Base-by-base conservation (phyloP, 2,888 invertebrate species). In the Pristionchus mayeri region DNA sequence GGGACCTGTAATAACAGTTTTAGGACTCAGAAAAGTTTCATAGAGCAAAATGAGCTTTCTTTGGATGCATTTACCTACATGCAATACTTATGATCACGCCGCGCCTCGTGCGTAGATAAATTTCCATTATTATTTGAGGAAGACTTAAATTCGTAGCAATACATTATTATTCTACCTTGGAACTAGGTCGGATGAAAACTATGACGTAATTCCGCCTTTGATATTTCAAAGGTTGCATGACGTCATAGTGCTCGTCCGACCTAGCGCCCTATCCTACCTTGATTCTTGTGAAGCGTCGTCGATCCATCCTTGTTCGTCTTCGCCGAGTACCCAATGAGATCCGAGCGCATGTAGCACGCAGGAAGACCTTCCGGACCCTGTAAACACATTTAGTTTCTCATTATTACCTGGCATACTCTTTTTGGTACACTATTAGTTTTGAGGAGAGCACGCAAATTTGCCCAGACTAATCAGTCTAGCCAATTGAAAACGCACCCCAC, bases 401-500 rank as follows among this genome's bases (percentile, higher is more conserved):
- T 24, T 21, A 57, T 24, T 21, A 30, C n/a, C 16, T 13, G 6
- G 34, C 18, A n/a, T n/a, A 16, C 11, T 21, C 11, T 63, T 63
- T 11, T n/a, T 30, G 30, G 27, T 27, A 34, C 6, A 4, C 13
- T 11, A 30, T 3, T 27, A 6, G 6, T 63, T 37, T n/a, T 71
- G 21, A n/a, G 21, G 18, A 40, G 4, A 11, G 18, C 60, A 60
- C 30, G 60, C 60, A 34, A 63, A 63, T 13, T 34, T 3, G 60
- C 60, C 6, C 30, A 24, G 18, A 60, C 7, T 3, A 37, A 37
- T 21, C 16, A 21, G 4, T 37, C 60, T 81, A 16, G 84, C 85
- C 21, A 34, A 16, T 85, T 63, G 86, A 86, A 89, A 44, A 87
- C 79, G n/a, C 89, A 89, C 30, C 86, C 86, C n/a, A n/a, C n/a